Conservation (phyloP, 2,888 invertebrate genomes). For the Nowickia ferox region DNA sequence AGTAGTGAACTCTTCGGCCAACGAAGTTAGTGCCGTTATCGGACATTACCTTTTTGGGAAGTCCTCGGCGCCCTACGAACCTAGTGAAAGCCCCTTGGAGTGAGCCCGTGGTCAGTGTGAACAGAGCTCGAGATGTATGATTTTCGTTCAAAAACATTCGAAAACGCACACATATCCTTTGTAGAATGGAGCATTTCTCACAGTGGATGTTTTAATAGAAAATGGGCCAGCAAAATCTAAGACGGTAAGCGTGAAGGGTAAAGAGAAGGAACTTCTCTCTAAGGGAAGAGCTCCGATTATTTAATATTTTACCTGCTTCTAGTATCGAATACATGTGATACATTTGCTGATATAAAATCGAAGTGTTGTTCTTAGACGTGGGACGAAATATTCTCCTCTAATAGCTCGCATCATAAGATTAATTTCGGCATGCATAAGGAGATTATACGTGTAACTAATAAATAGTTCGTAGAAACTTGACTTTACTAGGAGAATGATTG, state of each 20-base stretch:
- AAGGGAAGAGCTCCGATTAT: background rate
- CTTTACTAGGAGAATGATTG: constrained; percentile 21
- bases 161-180: constrained; percentile 62
- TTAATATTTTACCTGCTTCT: background rate
- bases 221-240: constrained; percentile 9
- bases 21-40: constrained; percentile 46
- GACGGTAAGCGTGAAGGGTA: background rate
- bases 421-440: too few species aligned
- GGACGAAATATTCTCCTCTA: constrained; percentile 43
- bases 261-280: background rate
- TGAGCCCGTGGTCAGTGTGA: constrained; percentile 47
- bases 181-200: background rate
- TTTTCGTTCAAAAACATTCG: constrained; percentile 48
- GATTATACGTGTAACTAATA: constrained; percentile 38
- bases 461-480: constrained; percentile 34
- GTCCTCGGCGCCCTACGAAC: background rate
- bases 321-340: constrained; percentile 41
- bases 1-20: background rate
- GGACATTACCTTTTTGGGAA: background rate
- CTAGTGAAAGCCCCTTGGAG: constrained; percentile 43
- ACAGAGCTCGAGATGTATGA: constrained; percentile 56
- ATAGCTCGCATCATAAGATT: constrained; percentile 42
- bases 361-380: constrained; percentile 31
- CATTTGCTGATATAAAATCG: constrained; percentile 46
- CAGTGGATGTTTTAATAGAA: background rate